Base-by-base conservation (phyloP, 2,797 vertebrate species). In the Thripadectes ignobilis region DNA sequence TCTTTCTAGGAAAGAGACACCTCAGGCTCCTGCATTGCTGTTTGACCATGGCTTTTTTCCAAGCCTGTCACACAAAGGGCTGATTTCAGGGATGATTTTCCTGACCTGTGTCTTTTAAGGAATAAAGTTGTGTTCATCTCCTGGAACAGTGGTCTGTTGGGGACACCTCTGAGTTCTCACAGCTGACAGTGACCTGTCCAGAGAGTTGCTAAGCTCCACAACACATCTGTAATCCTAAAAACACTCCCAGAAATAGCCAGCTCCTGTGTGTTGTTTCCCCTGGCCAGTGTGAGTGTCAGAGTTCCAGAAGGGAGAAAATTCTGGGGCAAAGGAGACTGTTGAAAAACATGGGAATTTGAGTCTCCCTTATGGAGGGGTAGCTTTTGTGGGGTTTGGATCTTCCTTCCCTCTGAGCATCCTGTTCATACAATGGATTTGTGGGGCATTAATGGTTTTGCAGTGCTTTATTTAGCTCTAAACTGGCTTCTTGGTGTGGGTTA, bases 181-280 rank as follows among this genome's bases (percentile, higher is more conserved):
- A n/a, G 72, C 81, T 41, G 58, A 43, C 61, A 41, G 0, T 12
- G 65, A 49, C 46, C 49, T 34, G 26, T 17, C 68, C 51, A 26
- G 66, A 30, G 59, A 32, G 78, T 2, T 68, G 67, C n/a, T 63
- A 66, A 69, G 85, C 39, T 80, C 72, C 41, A 19, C 34, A 41
- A 7, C 23, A 6, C 75, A 7, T 32, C 39, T 38, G 3, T 34
- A 17, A 58, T 36, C 39, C 77, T n/a, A 14, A 69, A 76, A 36
- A 0, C 19, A 19, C 7, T 39, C 3, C 1, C 27, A 48, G 49
- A 43, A 45, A 13, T 0, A 52, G 14, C 43, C 26, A 27, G 22
- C 12, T 55, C 54, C n/a, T 27, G 36, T 14, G 30, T 21, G 0
- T 27, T 29, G 55, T 22, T 16, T 76, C 29, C 23, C 27, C 24